These are phyloP conservation scores for Orientallactaga sibirica DNA, from an alignment of 2,797 vertebrate genomes.

Conservation along the genomic window DNA sequence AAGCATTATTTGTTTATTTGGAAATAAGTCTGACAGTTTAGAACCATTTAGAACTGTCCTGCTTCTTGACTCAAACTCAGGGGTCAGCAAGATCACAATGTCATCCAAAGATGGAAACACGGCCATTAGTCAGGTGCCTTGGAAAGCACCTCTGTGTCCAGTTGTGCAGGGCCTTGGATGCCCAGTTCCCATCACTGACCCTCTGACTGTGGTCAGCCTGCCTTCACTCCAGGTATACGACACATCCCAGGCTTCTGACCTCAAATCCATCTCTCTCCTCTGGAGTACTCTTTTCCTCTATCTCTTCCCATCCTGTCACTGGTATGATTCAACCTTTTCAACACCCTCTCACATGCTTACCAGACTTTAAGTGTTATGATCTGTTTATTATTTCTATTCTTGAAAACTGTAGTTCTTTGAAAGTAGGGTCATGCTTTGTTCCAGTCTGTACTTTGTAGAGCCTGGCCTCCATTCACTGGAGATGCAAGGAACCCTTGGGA, in stretches of 20 bases:
- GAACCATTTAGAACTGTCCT: not conserved
- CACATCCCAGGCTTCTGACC: not conserved
- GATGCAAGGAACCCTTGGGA: not conserved
- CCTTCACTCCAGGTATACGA: not conserved
- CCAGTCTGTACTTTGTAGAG: not conserved
- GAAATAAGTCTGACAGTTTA: not conserved
- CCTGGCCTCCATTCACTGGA: not conserved
- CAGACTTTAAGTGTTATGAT: not conserved
- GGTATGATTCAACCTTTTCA: not conserved
- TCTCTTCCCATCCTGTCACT: not conserved
- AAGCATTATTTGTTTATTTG: not conserved
- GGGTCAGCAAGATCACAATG: not conserved
- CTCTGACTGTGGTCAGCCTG: no score
- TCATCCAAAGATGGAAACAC: not conserved
- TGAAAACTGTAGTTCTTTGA: not conserved
- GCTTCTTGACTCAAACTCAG: not conserved
- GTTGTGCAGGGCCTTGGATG: not conserved
- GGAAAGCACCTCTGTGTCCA: not conserved
- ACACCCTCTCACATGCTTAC: not conserved
- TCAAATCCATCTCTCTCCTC: no score
- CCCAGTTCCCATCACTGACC: not conserved
- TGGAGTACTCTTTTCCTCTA: not conserved
- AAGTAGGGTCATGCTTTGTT: not conserved
- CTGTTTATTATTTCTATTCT: not conserved
- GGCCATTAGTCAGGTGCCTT: not conserved